Conservation (phyloP, 2,888 invertebrate genomes). For the Trissoscelio sp. region DNA sequence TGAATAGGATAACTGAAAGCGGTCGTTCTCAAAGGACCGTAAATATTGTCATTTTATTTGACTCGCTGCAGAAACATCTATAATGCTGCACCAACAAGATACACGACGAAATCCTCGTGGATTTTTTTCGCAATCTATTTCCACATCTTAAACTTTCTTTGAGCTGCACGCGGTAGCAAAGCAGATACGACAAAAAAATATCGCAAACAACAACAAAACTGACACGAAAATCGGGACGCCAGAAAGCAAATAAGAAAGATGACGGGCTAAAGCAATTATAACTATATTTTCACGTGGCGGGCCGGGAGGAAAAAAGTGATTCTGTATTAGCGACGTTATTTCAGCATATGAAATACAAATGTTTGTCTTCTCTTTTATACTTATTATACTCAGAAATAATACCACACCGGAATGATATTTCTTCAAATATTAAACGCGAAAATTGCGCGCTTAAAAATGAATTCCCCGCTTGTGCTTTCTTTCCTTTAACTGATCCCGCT, state of each 20-base stretch:
- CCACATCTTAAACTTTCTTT: conserved; percentile 50
- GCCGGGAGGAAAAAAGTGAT: conserved; percentile 2
- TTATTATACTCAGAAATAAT: conserved; percentile 53
- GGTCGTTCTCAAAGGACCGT: conserved; percentile 45
- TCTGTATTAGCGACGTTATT: conserved; percentile 56
- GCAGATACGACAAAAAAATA: conserved; percentile 7
- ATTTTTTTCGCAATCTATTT: conserved; percentile 52
- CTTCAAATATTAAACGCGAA: conserved; percentile 47
- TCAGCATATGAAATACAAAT: conserved; percentile 59
- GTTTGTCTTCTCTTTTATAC: conserved; percentile 51
- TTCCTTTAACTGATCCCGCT: conserved; percentile 5
- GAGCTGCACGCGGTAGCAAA: neutral
- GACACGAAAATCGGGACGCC: conserved; percentile 6
- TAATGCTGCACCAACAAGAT: conserved; percentile 23
- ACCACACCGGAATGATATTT: conserved; percentile 18
- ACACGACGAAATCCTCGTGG: conserved; percentile 16
- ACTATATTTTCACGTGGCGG: conserved; percentile 53
- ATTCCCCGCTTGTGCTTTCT: neutral
- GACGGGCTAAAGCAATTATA: conserved; percentile 51
- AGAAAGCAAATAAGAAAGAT: conserved; percentile 44
- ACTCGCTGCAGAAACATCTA: conserved; percentile 29
- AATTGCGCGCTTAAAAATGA: conserved; percentile 47
- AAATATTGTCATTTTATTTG: conserved; percentile 62
- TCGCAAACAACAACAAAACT: conserved; percentile 30
- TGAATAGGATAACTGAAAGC: conserved; percentile 42